Evolutionary conservation across 2,888 invertebrate genomes (phyloP).

Genomic region (Leptogaster cylindrica): DNA sequence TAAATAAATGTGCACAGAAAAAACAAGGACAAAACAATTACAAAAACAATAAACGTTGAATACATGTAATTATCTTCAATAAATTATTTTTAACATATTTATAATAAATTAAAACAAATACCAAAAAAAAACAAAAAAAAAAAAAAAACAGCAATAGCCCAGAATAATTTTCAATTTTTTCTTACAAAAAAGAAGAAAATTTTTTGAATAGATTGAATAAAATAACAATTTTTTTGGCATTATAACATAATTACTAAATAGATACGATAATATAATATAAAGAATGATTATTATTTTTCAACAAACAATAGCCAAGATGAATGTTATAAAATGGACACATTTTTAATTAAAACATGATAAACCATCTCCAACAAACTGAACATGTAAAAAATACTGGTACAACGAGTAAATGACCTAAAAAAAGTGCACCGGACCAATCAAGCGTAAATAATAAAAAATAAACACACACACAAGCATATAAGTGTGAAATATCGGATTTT

Average conservation of each 20-base stretch:
- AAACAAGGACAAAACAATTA: background rate
- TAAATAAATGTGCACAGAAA: background rate
- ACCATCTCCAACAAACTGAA: background rate
- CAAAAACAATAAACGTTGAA: background rate
- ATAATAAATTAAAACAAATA: background rate
- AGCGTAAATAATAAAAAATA: background rate
- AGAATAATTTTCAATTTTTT: slow-evolving; percentile 7
- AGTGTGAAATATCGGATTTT: background rate
- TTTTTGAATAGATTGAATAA: no score
- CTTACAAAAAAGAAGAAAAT: background rate
- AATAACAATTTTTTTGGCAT: no score
- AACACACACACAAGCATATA: slow-evolving; percentile 3
- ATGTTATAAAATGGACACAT: slow-evolving; percentile 1
- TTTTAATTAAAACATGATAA: slow-evolving; percentile 7
- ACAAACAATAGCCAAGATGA: slow-evolving; percentile 19
- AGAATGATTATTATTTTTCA: background rate
- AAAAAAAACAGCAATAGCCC: slow-evolving; percentile 27
- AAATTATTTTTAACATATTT: background rate
- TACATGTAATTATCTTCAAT: background rate
- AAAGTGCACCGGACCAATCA: background rate
- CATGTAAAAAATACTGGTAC: background rate
- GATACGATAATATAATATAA: no score
- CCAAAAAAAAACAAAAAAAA: background rate
- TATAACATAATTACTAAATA: no score
- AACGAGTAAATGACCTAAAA: background rate